phyloP scores from a whole-genome alignment of 1,140 invertebrate species.

The Rhynchophorus ferrugineus region DNA sequence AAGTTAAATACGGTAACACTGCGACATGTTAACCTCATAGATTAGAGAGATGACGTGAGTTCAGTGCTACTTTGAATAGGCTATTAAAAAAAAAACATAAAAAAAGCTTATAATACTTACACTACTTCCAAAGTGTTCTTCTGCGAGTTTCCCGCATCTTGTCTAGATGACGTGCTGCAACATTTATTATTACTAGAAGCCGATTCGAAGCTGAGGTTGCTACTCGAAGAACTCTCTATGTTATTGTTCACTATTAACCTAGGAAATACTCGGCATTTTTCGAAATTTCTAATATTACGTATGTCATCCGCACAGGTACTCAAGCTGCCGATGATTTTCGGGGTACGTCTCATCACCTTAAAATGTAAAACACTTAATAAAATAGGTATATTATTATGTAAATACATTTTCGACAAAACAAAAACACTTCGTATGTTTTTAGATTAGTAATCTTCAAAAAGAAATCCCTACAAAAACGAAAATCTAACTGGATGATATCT shows the following conservation, averaged over 20 bases:
- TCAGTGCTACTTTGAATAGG: no score
- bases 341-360: constrained; percentile 52
- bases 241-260: constrained; percentile 25
- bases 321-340: constrained; percentile 57
- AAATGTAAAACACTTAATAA: constrained; percentile 1
- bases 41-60: no score
- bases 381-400: not conserved
- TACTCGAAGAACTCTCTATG: constrained; percentile 40
- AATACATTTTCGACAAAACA: constrained; percentile 4
- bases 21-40: no score
- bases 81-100: no score
- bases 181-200: constrained; percentile 39
- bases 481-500: no score
- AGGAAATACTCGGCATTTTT: constrained; percentile 39
- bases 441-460: no score
- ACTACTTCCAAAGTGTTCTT: constrained; percentile 9
- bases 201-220: constrained; percentile 49
- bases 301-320: constrained; percentile 59
- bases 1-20: no score
- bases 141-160: constrained; percentile 2
- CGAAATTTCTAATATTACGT: constrained; percentile 50
- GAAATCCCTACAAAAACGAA: no score
- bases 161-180: constrained; percentile 5
- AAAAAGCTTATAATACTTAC: no score
- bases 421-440: no score